Evolutionary conservation across 1,140 invertebrate genomes (phyloP), one percentile per base, ranked within the genome.

Genomic region (Laodelphax striatellus): DNA sequence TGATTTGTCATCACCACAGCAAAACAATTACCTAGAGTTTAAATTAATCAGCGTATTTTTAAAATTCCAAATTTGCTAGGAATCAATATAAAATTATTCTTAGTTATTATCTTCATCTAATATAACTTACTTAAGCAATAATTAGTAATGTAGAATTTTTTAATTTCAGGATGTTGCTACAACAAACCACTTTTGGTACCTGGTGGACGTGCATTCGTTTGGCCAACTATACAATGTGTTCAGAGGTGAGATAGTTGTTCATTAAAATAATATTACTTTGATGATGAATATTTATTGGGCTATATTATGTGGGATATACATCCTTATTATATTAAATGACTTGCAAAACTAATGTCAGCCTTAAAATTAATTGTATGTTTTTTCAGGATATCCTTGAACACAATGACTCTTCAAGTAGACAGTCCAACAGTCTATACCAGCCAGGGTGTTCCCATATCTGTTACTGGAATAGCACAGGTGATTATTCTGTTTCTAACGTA

Each of bases 401-500:
- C 92, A 6, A 96, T 97, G 92, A 97, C 94, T 5, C 78, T 98
- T 24, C 88, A 92, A 77, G 89, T 93, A 38, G 89, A 92, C 72
- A 91, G 88, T 68, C 88, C 88, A 1, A 91, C 88, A 60, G 94
- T 97, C 0, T 97, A 98, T 72, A 97, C 94, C 22, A 90, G 90
- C 70, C 92, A 95, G 75, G 95, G 95, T 57, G 95, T 98, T 31
- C 92, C 95, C 14, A 94, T 98, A 72, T 95, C 93, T 41, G 94
- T 98, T 11, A 97, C 94, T 41, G 94, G 94, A 63, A 94, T 97
- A 69, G 94, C 94, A 54, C 94, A 96, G 83, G 90, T 92, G 80
- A 66, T 58, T 57, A 62, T 46, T 38, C n/a, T n/a, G n/a, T 31
- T 31, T 5, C 17, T 67, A 31, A 31, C 28, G 4, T 62, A 9